A percentile compares a stretch with the other conserved stretches of the same genome.
Conservation (phyloP, 92 coral and sea anemone genomes). For the Porites cylindrica region DNA sequence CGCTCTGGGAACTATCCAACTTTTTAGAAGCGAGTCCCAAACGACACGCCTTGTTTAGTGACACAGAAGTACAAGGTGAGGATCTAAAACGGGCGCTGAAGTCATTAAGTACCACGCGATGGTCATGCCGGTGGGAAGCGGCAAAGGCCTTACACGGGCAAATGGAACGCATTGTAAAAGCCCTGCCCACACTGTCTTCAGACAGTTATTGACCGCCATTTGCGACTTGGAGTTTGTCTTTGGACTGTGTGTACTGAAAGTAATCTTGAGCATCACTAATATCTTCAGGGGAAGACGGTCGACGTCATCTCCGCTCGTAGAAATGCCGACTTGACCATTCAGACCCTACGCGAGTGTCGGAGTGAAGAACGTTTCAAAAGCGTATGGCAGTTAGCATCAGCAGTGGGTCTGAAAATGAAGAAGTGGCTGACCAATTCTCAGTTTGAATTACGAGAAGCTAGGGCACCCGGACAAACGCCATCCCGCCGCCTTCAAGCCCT, state of each 20-base stretch:
- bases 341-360: no score
- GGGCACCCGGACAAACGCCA: no score
- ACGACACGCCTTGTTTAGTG: constrained; percentile 48
- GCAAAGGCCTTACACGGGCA: constrained; percentile 40
- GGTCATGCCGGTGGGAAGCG: constrained; percentile 70
- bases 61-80: constrained; percentile 28
- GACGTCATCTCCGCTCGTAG: no score
- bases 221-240: constrained; percentile 6
- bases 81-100: constrained; percentile 18
- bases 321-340: no score
- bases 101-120: constrained; percentile 36
- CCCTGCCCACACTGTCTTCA: constrained; percentile 41
- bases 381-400: no score
- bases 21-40: constrained; percentile 53
- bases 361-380: no score
- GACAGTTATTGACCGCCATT: neutral
- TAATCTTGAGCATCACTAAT: constrained; percentile 24
- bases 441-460: no score
- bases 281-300: no score
- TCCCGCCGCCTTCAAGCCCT: no score
- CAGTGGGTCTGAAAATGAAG: no score
- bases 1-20: constrained; percentile 59
- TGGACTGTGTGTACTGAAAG: constrained; percentile 9
- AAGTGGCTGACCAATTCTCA: no score
- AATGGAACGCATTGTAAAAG: constrained; percentile 37